A percentile compares a stretch with the other conserved stretches of the same genome.
Conservation (phyloP, 2,113 vertebrate genomes). For the Ginglymostoma cirratum region DNA sequence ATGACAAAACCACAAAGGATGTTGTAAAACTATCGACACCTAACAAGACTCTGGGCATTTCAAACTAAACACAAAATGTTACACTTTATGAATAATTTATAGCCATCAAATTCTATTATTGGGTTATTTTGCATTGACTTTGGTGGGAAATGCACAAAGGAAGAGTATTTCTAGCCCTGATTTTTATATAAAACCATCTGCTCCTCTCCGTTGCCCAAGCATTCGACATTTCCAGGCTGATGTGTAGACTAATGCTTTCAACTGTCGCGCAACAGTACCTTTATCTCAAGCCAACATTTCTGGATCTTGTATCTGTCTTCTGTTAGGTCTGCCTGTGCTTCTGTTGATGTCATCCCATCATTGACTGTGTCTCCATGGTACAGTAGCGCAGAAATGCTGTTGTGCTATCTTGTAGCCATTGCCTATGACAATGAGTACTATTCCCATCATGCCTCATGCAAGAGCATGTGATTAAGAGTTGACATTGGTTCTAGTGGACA, state of each 20-base stretch:
- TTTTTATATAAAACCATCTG: conserved; percentile 55
- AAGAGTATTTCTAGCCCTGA: conserved; percentile 62
- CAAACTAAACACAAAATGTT: background rate
- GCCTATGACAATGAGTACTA: conserved; percentile 47
- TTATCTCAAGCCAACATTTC: conserved; percentile 46
- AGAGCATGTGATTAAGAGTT: conserved; percentile 30
- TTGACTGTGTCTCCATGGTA: conserved; percentile 16
- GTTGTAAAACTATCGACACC: background rate
- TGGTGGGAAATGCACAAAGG: background rate
- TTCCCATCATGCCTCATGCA: conserved; percentile 61
- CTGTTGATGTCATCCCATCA: background rate
- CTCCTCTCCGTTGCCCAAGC: conserved; percentile 45
- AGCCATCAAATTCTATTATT: background rate
- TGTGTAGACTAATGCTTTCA: conserved; percentile 47
- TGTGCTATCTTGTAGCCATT: conserved; percentile 12
- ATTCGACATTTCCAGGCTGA: conserved; percentile 54
- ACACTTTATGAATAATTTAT: background rate
- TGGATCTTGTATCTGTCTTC: conserved; percentile 40
- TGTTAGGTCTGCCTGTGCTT: conserved; percentile 16
- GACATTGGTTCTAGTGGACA: background rate
- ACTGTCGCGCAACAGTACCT: conserved; percentile 52
- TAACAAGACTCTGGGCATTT: background rate
- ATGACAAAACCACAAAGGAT: background rate
- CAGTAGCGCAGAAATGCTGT: background rate
- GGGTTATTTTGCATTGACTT: background rate